Evolutionary conservation across 2,113 vertebrate genomes (phyloP).

Genomic region (Mobula birostris): DNA sequence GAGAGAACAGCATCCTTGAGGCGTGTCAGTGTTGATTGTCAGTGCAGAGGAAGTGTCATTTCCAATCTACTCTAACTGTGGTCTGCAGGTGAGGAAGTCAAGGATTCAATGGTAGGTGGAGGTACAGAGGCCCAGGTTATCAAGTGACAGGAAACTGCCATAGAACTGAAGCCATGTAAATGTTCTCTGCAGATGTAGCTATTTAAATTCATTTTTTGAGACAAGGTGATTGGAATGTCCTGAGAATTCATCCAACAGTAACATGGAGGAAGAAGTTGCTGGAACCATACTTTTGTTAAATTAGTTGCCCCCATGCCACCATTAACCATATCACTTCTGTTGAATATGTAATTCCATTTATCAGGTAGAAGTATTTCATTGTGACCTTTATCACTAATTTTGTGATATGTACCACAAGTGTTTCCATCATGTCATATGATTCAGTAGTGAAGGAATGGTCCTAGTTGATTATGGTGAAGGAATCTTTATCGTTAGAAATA

Average conservation of each 20-base stretch:
- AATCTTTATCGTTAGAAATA: neutral
- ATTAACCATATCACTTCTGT: slow-evolving; percentile 17
- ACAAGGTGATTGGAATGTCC: neutral
- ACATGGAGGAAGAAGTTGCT: neutral
- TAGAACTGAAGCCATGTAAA: neutral
- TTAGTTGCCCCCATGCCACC: neutral
- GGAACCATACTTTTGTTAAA: neutral
- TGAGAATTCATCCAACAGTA: neutral
- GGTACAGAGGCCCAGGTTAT: no score
- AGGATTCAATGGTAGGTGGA: no score
- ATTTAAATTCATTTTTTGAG: neutral
- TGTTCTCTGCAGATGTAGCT: neutral
- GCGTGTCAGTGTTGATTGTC: no score
- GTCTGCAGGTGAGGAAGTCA: no score
- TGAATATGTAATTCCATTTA: slow-evolving; percentile 24
- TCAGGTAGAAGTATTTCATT: slow-evolving; percentile 24
- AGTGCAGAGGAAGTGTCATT: no score
- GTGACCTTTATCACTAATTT: slow-evolving; percentile 23
- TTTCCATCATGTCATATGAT: slow-evolving; percentile 6
- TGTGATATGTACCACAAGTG: neutral
- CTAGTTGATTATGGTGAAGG: neutral
- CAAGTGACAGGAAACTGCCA: neutral
- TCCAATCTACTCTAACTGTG: no score
- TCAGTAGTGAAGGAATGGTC: neutral
- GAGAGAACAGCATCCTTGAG: no score